A percentile compares a stretch with the other conserved stretches of the same genome.
phyloP scores from a whole-genome alignment of 2,797 vertebrate genomes.

The Choloepus didactylus region DNA sequence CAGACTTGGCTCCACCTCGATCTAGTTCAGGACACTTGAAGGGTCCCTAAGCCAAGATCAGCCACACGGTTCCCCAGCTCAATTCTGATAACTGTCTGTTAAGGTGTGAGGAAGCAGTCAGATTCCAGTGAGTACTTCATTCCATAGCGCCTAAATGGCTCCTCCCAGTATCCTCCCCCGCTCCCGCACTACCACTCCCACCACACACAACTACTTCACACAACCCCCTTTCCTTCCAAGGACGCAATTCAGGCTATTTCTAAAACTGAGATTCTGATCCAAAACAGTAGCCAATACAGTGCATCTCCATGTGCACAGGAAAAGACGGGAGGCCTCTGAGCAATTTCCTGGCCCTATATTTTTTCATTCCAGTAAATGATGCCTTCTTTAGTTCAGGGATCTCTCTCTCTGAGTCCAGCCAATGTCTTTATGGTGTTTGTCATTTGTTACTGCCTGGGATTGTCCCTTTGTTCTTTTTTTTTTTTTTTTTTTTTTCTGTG shows the following conservation, averaged over 20 bases:
- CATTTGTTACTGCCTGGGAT: not conserved
- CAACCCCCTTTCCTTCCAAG: constrained; percentile 72
- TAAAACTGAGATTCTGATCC: constrained; percentile 70
- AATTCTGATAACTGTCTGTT: not conserved
- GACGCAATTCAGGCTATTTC: constrained; percentile 73
- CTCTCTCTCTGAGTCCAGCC: constrained; percentile 46
- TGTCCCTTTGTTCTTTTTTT: constrained; percentile 68
- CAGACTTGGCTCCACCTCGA: not conserved
- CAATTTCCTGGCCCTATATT: constrained; percentile 80
- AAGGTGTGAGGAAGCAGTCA: constrained; percentile 37
- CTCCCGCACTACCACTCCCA: not conserved
- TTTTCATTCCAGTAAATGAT: constrained; percentile 81
- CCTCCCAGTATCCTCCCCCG: not conserved
- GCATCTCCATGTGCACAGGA: constrained; percentile 71
- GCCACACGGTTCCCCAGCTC: not conserved
- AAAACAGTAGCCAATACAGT: constrained; percentile 67
- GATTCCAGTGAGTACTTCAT: not conserved
- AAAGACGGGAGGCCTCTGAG: constrained; percentile 75
- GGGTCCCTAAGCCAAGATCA: not conserved
- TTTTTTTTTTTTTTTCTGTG: constrained; percentile 50
- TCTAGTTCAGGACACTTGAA: not conserved
- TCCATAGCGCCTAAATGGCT: not conserved
- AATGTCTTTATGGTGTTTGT: not conserved
- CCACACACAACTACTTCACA: not conserved
- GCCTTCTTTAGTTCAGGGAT: constrained; percentile 76